These are phyloP conservation scores for Bedellia somnulentella DNA, from an alignment of 2,888 invertebrate genomes.

Conservation along the genomic window DNA sequence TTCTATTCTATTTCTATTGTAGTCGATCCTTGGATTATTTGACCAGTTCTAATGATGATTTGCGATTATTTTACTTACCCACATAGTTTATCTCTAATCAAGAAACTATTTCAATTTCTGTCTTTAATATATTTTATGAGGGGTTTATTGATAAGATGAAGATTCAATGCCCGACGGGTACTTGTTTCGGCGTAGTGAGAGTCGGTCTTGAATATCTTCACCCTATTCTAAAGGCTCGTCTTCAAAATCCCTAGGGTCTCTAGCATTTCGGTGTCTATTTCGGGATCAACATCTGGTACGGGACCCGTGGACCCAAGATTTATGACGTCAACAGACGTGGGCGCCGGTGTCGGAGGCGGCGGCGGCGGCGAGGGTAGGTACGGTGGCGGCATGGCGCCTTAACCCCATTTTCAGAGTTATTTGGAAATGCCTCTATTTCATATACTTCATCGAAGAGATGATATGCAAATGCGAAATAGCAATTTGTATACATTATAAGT, in stretches of 20 bases:
- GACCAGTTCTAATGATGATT: not conserved
- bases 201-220: not conserved
- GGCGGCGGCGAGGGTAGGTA: not conserved
- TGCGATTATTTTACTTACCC: not conserved
- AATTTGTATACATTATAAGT: not conserved
- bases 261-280: not conserved
- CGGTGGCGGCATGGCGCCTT: not conserved
- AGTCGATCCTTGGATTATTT: too few relatives aligned
- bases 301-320: not conserved
- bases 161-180: not conserved
- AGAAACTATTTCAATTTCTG: not conserved
- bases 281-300: too few relatives aligned
- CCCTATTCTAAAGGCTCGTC: conserved; percentile 1
- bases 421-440: not conserved
- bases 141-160: not conserved
- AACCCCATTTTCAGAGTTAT: not conserved
- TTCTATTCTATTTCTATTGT: too few relatives aligned
- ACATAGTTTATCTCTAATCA: conserved; percentile 1
- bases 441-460: not conserved
- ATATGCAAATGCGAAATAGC: conserved; percentile 1
- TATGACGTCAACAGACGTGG: not conserved
- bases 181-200: not conserved
- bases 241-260: not conserved
- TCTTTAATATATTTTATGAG: not conserved
- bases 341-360: not conserved